Evolutionary conservation across 2,113 vertebrate species (phyloP), one percentile per base, ranked within the genome.

Genomic region (Pelodiscus sinensis): DNA sequence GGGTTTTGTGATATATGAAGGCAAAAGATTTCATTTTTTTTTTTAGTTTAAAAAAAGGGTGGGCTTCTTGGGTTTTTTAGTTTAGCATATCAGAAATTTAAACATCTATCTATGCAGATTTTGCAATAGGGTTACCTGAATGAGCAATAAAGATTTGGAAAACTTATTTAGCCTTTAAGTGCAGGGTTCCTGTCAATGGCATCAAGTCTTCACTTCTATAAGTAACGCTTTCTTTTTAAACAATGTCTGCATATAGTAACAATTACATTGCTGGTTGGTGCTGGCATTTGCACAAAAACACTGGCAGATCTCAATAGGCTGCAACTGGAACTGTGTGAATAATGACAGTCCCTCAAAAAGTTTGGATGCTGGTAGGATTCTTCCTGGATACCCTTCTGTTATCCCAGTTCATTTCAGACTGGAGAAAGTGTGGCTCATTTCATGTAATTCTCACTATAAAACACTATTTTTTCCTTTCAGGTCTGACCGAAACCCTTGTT

Each of bases 271-370:
- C 25, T 84, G 90, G 38, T 2, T 86, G 87, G 75, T 86, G 60
- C 77, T 92, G 9, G 1, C 62, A 65, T 65, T n/a, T 55, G 50
- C 79, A 81, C 81, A 71, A 65, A 65, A 31, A 18, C 29, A 4
- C 62, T 65, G 62, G 15, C 11, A 93, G 95, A 96, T 96, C 94
- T 96, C 87, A 75, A 75, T 96, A 93, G 94, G 95, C 92, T 88
- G 85, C 25, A 65, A 29, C 29, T 15, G 16, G 62, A 16, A 8
- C 62, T 65, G 29, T 31, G 29, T n/a, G 15, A 65, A 65, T 31
- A 65, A 29, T 31, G 29, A 14, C 62, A n/a, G 14, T 65, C 31
- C 62, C 7, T 3, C 8, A 65, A 65, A 65, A 16, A 16, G 16
- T 14, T 15, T 54, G 82, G 56, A 44, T 25, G n/a, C 75, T 31